These are phyloP conservation scores for Zoanthus sociatus DNA, from an alignment of 92 coral and sea anemone species.

Conservation along the genomic window DNA sequence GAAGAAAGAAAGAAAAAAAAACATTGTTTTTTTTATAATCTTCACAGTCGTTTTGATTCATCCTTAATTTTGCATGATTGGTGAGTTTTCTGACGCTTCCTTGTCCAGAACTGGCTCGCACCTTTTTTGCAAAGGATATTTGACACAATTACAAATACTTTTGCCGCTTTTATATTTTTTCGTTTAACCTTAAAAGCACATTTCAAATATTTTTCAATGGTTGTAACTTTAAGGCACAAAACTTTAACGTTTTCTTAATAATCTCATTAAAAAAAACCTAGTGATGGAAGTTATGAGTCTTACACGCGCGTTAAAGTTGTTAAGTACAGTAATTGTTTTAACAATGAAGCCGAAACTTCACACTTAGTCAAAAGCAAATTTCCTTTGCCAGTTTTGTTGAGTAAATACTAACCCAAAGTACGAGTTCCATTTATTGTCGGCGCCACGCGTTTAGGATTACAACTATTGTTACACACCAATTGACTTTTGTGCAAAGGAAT, in stretches of 20 bases:
- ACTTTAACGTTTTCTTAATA: neutral
- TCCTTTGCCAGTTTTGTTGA: constrained; percentile 49
- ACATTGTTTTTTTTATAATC: constrained; percentile 47
- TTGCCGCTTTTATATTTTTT: neutral
- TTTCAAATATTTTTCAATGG: neutral
- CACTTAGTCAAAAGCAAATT: constrained; percentile 52
- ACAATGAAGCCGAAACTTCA: constrained; percentile 49
- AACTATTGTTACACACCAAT: constrained; percentile 29
- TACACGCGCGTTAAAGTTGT: constrained; percentile 8
- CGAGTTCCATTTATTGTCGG: constrained; percentile 11
- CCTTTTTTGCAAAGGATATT: too few relatives aligned
- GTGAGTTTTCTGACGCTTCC: neutral
- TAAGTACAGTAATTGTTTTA: constrained; percentile 36
- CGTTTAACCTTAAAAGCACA: neutral
- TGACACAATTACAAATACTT: too few relatives aligned
- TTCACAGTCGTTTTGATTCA: neutral
- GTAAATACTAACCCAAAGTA: constrained; percentile 34
- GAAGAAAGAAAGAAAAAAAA: constrained; percentile 29
- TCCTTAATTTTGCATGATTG: neutral
- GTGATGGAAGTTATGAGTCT: neutral
- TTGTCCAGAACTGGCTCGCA: neutral
- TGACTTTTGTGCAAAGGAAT: constrained; percentile 42
- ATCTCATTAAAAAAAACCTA: constrained; percentile 20
- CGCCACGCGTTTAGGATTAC: constrained; percentile 47
- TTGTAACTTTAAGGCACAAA: neutral